A percentile compares a stretch with the other conserved stretches of the same genome.
Conservation (phyloP, 1,140 invertebrate genomes). For the Drosophila carrolli region DNA sequence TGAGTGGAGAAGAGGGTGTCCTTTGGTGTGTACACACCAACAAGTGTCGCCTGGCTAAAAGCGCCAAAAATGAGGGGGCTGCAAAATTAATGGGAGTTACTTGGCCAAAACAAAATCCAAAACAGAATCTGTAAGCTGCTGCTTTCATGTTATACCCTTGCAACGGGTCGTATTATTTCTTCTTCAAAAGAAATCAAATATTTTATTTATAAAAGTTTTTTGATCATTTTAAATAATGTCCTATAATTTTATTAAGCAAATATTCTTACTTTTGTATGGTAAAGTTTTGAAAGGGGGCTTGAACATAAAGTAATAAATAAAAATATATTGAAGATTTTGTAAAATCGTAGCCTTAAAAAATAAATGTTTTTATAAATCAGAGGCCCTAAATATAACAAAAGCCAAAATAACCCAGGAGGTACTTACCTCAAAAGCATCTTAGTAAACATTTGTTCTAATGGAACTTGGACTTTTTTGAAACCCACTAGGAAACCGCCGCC, state of each 20-base stretch:
- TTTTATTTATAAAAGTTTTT: not conserved
- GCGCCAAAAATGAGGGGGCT: conserved; percentile 41
- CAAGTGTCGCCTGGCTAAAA: conserved; percentile 59
- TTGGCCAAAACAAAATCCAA: conserved; percentile 11
- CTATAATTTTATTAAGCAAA: too few relatives aligned
- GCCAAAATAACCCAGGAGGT: too few relatives aligned
- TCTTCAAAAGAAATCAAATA: not conserved
- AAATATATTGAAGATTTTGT: too few relatives aligned
- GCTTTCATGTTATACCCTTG: not conserved
- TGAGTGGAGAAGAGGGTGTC: conserved; percentile 12
- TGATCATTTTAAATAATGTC: too few relatives aligned
- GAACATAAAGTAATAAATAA: too few relatives aligned
- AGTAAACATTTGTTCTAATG: too few relatives aligned
- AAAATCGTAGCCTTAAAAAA: too few relatives aligned
- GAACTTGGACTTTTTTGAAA: not conserved
- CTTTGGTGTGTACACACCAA: conserved; percentile 62
- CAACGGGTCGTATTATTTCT: not conserved
- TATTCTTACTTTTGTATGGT: too few relatives aligned
- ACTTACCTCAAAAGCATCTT: too few relatives aligned
- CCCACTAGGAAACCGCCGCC: not conserved
- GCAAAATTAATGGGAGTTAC: conserved; percentile 11
- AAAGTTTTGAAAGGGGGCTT: too few relatives aligned
- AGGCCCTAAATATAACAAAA: too few relatives aligned
- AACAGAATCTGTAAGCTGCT: not conserved
- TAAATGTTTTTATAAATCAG: too few relatives aligned